Base-by-base conservation (phyloP, 2,113 vertebrate species). In the Epinephelus moara region DNA sequence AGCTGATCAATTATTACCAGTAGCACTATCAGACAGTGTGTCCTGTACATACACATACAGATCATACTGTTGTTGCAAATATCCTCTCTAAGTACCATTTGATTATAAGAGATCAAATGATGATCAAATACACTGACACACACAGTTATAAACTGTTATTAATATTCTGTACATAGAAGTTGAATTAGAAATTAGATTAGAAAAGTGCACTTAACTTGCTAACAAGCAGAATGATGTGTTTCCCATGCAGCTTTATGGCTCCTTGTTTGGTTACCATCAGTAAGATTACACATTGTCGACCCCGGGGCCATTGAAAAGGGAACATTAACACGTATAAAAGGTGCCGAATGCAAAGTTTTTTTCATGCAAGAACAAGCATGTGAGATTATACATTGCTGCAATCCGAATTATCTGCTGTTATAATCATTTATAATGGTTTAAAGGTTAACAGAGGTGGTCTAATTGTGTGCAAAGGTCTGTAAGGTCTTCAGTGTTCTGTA, bases 381-480 rank as follows among this genome's bases (percentile, higher is more conserved):
- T 83, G 67, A 73, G 57, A 64, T 81, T 74, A 63, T 82, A 70
- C 42, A 75, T 84, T 59, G n/a, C 63, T 81, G 61, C 56, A 75
- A 71, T 87, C 80, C 55, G 68, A 92, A 87, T 88, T 80, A 88
- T 90, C 88, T 89, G 56, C 21, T 17, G 50, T 91, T 85, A 85
- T 87, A 90, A 85, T 89, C 78, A 75, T 93, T 90, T 92, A 85
- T 93, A 94, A 81, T 82, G 80, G 92, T 89, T 37, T 92, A 93
- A 94, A 90, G 85, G 87, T 93, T 93, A 91, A 92, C 91, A 89
- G 57, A 81, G 55, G 30, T 70, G 63, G 61, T 89, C 79, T 84
- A 74, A 80, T 81, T 79, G 77, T 89, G 93, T 81, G 52, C 92
- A 95, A 95, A 94, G 93, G 93, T 95, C 91, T 55, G 40, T 70